These are phyloP conservation scores for Butorides virescens DNA, from an alignment of 2,113 vertebrate genomes.

Conservation along the genomic window DNA sequence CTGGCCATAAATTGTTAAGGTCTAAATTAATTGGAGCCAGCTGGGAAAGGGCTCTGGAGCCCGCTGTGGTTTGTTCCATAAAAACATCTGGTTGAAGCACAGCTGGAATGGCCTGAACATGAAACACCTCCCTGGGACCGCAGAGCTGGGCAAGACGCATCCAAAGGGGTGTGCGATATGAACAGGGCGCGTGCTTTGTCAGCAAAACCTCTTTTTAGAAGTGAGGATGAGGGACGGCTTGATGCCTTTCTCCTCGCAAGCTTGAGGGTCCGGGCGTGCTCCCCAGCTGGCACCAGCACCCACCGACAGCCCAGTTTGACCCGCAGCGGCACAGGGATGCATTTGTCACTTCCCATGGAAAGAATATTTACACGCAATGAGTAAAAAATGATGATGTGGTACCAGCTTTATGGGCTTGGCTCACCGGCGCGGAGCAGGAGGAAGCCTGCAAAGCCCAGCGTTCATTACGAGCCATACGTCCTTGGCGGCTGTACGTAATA, in stretches of 20 bases:
- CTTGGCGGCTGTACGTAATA: neutral
- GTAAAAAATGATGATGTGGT: neutral
- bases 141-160: neutral
- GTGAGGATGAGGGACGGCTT: rapidly evolving
- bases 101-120: neutral
- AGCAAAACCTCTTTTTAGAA: neutral
- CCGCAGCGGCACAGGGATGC: neutral
- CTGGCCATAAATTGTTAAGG: neutral
- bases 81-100: neutral
- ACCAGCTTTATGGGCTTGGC: neutral
- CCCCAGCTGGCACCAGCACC: neutral
- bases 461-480: neutral
- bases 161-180: too few relatives aligned
- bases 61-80: neutral
- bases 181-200: rapidly evolving
- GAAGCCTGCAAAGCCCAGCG: neutral
- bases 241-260: neutral
- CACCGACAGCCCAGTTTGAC: neutral
- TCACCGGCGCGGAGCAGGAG: neutral
- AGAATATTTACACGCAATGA: neutral
- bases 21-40: neutral
- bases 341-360: neutral
- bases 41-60: neutral
- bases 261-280: neutral
- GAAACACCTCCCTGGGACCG: neutral